A percentile compares a stretch with the other conserved stretches of the same genome.
Evolutionary conservation across 2,888 invertebrate species (phyloP).

Genomic region (Mantis religiosa): DNA sequence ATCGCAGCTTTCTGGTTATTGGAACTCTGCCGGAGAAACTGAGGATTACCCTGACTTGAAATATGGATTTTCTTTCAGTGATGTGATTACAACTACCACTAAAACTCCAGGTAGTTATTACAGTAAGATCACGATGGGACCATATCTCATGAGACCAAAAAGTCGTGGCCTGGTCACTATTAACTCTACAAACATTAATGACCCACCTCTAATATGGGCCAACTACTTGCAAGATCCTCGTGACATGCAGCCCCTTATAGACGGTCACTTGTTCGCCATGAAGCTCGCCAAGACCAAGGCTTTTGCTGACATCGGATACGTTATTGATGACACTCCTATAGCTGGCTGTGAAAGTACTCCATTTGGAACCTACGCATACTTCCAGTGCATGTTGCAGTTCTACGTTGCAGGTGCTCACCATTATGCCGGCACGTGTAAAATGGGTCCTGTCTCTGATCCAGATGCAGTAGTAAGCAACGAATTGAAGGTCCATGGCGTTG

Average conservation of each 20-base stretch:
- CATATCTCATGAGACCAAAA: constrained; percentile 58
- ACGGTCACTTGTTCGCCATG: constrained; percentile 42
- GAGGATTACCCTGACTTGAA: background rate
- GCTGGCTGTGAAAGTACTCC: constrained; percentile 41
- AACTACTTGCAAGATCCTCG: constrained; percentile 56
- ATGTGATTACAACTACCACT: background rate
- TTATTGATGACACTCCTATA: constrained; percentile 33
- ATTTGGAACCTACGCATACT: background rate
- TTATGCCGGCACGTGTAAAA: constrained; percentile 7
- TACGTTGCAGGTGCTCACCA: background rate
- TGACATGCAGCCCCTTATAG: constrained; percentile 40
- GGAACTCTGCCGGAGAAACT: background rate
- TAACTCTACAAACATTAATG: constrained; percentile 66
- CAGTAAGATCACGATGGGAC: constrained; percentile 48
- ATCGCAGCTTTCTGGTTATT: background rate
- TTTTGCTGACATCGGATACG: constrained; percentile 36
- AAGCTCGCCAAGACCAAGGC: constrained; percentile 34
- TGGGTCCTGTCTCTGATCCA: constrained; percentile 17
- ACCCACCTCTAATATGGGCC: constrained; percentile 68
- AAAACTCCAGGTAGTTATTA: constrained; percentile 27
- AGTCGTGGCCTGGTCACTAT: constrained; percentile 61
- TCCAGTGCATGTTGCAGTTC: background rate
- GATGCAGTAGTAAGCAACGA: background rate
- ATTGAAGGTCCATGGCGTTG: background rate
- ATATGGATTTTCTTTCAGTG: background rate